Percentiles rank a stretch among this genome's conserved stretches.
Evolutionary conservation across 2,113 vertebrate species (phyloP).

Genomic region (Bos javanicus): DNA sequence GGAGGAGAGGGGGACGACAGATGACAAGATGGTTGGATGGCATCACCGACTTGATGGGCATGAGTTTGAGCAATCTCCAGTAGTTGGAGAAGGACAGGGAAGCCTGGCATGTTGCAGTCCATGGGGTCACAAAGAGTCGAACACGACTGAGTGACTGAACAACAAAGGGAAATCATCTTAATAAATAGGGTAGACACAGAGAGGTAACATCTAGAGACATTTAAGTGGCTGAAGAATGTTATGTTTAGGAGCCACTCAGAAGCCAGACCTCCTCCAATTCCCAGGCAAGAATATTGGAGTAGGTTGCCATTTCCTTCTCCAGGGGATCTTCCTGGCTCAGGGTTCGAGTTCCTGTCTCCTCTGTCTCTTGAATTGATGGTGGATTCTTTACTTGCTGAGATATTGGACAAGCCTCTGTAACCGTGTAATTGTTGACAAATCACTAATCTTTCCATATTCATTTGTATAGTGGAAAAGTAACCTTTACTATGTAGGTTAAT

Average conservation of each 20-base stretch:
- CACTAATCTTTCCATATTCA: background rate
- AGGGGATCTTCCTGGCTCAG: background rate
- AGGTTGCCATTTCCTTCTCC: background rate
- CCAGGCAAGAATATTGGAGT: background rate
- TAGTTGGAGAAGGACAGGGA: background rate
- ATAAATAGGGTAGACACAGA: background rate
- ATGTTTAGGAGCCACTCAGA: background rate
- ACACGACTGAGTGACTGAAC: background rate
- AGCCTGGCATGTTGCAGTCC: background rate
- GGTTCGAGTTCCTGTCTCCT: background rate
- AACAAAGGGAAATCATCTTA: background rate
- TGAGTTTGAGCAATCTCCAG: background rate
- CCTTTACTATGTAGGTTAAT: background rate
- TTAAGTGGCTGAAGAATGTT: background rate
- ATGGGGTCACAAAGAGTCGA: background rate
- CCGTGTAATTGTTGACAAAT: background rate
- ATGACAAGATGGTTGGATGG: background rate
- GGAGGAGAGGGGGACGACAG: background rate
- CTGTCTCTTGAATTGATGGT: background rate
- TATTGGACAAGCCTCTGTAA: background rate
- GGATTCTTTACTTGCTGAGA: background rate
- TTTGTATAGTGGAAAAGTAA: background rate
- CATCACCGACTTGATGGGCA: background rate
- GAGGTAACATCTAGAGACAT: background rate
- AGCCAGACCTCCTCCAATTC: background rate